Percentiles rank a stretch among this genome's conserved stretches.
phyloP scores from a whole-genome alignment of 2,888 invertebrate genomes.

The Lasioglossum pauxillum region DNA sequence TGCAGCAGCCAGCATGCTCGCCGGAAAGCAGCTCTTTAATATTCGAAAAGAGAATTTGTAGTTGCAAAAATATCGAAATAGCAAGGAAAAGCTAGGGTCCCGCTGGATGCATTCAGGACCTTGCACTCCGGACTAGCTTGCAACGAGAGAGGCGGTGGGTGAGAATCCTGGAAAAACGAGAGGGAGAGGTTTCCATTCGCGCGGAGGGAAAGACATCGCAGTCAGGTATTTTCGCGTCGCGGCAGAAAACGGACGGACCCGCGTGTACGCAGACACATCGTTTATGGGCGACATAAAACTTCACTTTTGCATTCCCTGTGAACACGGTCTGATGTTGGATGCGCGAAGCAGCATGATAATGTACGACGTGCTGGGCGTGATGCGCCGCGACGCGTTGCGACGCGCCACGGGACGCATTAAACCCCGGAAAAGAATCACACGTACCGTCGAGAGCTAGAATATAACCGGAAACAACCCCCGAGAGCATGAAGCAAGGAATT shows the following conservation, averaged over 20 bases:
- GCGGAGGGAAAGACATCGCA: slow-evolving; percentile 6
- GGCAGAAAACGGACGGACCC: slow-evolving; percentile 37
- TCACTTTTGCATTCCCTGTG: slow-evolving; percentile 56
- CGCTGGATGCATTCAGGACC: neutral
- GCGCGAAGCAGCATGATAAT: slow-evolving; percentile 23
- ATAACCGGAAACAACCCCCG: slow-evolving; percentile 35
- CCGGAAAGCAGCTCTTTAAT: neutral
- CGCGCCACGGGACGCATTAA: slow-evolving; percentile 52
- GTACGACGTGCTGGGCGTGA: slow-evolving; percentile 40
- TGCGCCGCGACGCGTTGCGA: slow-evolving; percentile 6
- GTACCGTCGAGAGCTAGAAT: slow-evolving; percentile 7
- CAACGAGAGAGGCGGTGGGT: neutral
- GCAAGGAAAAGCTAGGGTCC: neutral
- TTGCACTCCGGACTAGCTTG: neutral
- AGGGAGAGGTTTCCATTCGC: neutral
- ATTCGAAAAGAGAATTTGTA: neutral
- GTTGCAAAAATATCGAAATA: neutral
- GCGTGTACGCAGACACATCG: slow-evolving; percentile 54
- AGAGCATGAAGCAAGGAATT: slow-evolving; percentile 19
- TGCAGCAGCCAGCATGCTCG: neutral
- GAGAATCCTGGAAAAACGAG: neutral
- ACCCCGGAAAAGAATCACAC: slow-evolving; percentile 39
- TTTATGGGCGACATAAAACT: slow-evolving; percentile 63
- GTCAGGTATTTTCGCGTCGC: slow-evolving; percentile 32
- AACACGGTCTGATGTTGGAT: slow-evolving; percentile 26